Evolutionary conservation across 2,888 invertebrate species (phyloP), one percentile per base, ranked within the genome.

Genomic region (Vanessa cardui): DNA sequence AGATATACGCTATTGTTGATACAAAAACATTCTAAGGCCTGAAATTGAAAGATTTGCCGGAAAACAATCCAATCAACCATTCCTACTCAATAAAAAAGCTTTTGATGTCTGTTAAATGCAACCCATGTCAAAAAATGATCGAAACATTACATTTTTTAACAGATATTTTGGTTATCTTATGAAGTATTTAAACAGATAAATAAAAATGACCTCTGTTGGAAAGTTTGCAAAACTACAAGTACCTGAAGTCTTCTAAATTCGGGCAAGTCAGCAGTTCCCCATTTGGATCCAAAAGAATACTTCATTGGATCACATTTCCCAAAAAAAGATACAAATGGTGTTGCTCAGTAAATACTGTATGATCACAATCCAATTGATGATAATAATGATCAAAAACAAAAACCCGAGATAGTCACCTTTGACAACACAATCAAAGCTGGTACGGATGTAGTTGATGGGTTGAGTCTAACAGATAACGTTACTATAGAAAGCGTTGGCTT

Each of bases 21-120:
- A n/a, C n/a, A n/a, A n/a, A n/a, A n/a, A n/a, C n/a, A n/a, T n/a
- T n/a, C n/a, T n/a, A n/a, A n/a, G n/a, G n/a, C n/a, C n/a, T n/a
- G n/a, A n/a, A n/a, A n/a, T n/a, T 26, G 67, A 70, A 65, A 62
- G 62, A 50, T 69, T 65, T 45, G 62, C 62, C 0, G 69, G 59
- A 45, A 58, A 58, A 39, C 65, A 62, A 52, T 47, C 54, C 3
- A 46, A 49, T 21, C 60, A 60, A 15, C 65, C 60, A 54, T 65
- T 16, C 4, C 16, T 16, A 15, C 16, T 46, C 46, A 46, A n/a
- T 46, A 46, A 46, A 5, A n/a, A 46, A 46, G 46, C 46, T n/a
- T 6, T 46, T n/a, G 46, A 46, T n/a, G n/a, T n/a, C n/a, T 16
- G 46, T 46, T 1, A 5, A 46, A n/a, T 16, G 46, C 16, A 46